phyloP scores from a whole-genome alignment of 2,113 vertebrate genomes.

The Peromyscus polionotus region DNA sequence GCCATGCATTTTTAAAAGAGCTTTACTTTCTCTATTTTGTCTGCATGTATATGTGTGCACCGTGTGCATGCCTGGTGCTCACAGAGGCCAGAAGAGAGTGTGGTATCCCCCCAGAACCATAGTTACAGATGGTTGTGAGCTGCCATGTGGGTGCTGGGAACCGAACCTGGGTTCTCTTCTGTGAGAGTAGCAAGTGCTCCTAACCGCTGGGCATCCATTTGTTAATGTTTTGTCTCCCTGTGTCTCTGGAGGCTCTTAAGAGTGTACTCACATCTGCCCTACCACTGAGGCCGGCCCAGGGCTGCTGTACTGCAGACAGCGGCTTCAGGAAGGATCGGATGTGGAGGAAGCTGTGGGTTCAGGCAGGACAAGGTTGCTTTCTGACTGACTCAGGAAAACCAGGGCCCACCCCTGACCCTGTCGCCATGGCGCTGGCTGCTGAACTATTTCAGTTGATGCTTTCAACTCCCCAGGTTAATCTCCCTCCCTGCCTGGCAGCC shows the following conservation, averaged over 20 bases:
- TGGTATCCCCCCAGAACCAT: neutral
- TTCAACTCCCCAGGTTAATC: neutral
- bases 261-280: neutral
- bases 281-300: accelerated
- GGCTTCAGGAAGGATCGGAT: neutral
- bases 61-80: neutral
- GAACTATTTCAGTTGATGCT: neutral
- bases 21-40: neutral
- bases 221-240: neutral
- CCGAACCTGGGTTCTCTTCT: neutral
- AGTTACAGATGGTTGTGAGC: neutral
- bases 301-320: accelerated
- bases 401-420: neutral
- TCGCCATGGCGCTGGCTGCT: neutral
- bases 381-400: neutral
- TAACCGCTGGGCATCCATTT: neutral
- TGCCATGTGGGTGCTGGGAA: neutral
- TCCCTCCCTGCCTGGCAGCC: neutral
- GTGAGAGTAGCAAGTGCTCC: neutral
- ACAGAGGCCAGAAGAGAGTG: neutral
- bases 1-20: neutral
- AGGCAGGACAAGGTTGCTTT: neutral
- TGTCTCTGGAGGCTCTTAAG: neutral
- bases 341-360: accelerated
- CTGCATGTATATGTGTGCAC: no score